phyloP scores from a whole-genome alignment of 1,140 invertebrate species.

The Diachasmimorpha longicaudata region DNA sequence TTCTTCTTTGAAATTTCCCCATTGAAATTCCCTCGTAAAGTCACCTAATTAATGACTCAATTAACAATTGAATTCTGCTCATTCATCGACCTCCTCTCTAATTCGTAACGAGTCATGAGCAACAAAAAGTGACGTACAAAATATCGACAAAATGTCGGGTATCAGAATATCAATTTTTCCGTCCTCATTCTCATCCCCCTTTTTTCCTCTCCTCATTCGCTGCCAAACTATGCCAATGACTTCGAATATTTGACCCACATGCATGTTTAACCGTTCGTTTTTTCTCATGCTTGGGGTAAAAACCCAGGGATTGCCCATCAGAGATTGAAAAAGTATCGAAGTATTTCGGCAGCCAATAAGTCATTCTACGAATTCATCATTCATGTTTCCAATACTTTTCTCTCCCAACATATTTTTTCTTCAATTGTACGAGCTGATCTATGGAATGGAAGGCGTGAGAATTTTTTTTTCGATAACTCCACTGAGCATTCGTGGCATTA shows the following conservation, averaged over 20 bases:
- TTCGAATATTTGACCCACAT: neutral
- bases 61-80: too few relatives aligned
- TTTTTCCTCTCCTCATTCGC: too few relatives aligned
- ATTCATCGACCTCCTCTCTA: too few relatives aligned
- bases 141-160: too few relatives aligned
- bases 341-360: neutral
- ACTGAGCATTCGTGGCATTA: neutral
- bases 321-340: neutral
- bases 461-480: neutral
- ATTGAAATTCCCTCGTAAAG: too few relatives aligned
- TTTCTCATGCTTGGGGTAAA: neutral
- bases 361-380: neutral
- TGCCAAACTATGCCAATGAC: neutral
- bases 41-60: too few relatives aligned
- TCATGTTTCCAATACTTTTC: neutral
- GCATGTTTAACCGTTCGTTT: neutral
- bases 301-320: neutral
- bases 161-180: too few relatives aligned
- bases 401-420: neutral
- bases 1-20: too few relatives aligned
- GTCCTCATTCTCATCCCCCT: too few relatives aligned
- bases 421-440: neutral
- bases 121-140: too few relatives aligned
- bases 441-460: neutral
- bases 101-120: too few relatives aligned